These are phyloP conservation scores for Philereme transversata DNA, from an alignment of 2,888 invertebrate species.

Conservation along the genomic window DNA sequence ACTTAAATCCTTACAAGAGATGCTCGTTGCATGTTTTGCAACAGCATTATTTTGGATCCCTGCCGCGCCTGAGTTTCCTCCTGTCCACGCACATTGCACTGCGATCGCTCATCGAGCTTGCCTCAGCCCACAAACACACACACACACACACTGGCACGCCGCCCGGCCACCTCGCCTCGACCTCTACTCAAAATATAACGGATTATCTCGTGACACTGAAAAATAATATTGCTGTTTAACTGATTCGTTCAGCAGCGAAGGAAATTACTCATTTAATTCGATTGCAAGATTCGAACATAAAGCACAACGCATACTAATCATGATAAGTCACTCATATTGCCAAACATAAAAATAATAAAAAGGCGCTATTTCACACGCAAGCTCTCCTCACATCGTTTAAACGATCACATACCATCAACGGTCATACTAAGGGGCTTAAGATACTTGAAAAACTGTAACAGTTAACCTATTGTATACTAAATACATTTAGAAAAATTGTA, in stretches of 20 bases:
- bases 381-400: constrained; percentile 42
- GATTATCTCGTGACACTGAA: constrained; percentile 29
- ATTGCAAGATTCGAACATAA: constrained; percentile 46
- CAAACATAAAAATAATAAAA: constrained; percentile 34
- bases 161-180: constrained; percentile 53
- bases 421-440: constrained; percentile 56
- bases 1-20: constrained; percentile 62
- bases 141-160: constrained; percentile 44
- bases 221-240: constrained; percentile 35
- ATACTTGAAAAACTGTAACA: constrained; percentile 58
- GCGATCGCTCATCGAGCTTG: constrained; percentile 32
- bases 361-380: constrained; percentile 48
- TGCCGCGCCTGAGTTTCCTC: constrained; percentile 80
- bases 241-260: constrained; percentile 46
- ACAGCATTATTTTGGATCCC: constrained; percentile 59
- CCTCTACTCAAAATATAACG: constrained; percentile 42
- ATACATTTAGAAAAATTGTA: constrained; percentile 67
- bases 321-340: constrained; percentile 46
- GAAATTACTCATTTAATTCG: constrained; percentile 43
- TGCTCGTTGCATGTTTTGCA: constrained; percentile 50
- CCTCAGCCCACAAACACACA: constrained; percentile 21
- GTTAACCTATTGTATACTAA: constrained; percentile 72
- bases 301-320: constrained; percentile 3
- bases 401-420: constrained; percentile 44
- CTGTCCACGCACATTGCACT: constrained; percentile 62